phyloP scores from a whole-genome alignment of 2,113 vertebrate species.

The Malurus melanocephalus region DNA sequence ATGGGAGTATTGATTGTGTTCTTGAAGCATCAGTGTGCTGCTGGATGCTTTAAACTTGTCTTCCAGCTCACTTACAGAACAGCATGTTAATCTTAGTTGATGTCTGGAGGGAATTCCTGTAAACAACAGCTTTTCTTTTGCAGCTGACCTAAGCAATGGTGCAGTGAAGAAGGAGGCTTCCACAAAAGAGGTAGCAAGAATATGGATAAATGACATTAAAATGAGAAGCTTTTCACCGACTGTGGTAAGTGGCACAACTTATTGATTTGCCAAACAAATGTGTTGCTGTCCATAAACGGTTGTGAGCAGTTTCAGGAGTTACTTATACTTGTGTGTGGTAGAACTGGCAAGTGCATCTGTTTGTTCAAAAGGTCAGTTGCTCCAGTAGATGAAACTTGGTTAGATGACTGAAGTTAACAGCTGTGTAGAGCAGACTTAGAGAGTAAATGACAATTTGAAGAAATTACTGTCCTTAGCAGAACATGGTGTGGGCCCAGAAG shows the following conservation, averaged over 20 bases:
- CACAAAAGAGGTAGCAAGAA: constrained; percentile 88
- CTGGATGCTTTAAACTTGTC: neutral
- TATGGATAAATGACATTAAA: constrained; percentile 93
- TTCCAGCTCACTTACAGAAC: neutral
- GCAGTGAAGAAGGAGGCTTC: constrained; percentile 89
- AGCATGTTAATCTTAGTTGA: neutral
- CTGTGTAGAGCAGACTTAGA: neutral
- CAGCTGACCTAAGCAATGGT: constrained; percentile 93
- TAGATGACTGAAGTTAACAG: neutral
- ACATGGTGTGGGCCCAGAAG: neutral
- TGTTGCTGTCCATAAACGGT: neutral
- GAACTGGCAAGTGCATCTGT: neutral
- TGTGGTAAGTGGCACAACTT: constrained; percentile 70
- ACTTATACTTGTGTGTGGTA: neutral
- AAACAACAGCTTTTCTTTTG: constrained; percentile 42
- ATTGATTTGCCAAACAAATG: neutral
- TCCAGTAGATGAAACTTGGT: neutral
- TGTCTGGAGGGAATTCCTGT: neutral
- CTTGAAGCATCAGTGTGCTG: neutral
- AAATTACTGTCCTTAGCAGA: neutral
- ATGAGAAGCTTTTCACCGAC: constrained; percentile 89
- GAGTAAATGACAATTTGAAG: neutral
- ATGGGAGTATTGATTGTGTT: neutral
- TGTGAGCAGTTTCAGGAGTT: neutral
- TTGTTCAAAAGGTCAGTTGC: neutral